phyloP scores from a whole-genome alignment of 2,113 vertebrate genomes.

The Collichthys lucidus region DNA sequence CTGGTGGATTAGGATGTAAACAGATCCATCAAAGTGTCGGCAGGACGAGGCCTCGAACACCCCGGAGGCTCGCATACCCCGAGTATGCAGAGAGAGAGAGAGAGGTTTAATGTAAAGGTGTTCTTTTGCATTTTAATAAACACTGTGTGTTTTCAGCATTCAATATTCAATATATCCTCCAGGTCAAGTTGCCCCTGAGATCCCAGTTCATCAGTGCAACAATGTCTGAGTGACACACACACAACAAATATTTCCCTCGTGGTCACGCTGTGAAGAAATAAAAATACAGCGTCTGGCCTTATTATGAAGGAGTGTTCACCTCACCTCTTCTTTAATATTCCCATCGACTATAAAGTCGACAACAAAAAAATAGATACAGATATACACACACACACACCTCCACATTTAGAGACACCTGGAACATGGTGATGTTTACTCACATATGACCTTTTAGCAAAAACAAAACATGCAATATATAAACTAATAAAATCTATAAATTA shows the following conservation, averaged over 20 bases:
- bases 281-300: neutral
- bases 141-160: neutral
- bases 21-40: neutral
- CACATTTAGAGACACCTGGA: neutral
- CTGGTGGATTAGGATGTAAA: slow-evolving; percentile 6
- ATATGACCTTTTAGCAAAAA: neutral
- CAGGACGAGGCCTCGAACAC: neutral
- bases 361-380: neutral
- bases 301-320: neutral
- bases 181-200: neutral
- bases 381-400: neutral
- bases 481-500: neutral
- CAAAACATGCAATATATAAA: neutral
- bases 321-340: neutral
- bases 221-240: slow-evolving; percentile 4
- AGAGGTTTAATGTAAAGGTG: neutral
- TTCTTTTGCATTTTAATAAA: neutral
- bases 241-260: neutral
- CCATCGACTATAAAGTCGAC: neutral
- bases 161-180: slow-evolving; percentile 3
- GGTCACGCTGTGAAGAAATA: neutral
- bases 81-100: neutral
- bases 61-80: neutral
- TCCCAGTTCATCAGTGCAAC: neutral
- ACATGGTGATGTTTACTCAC: neutral